Evolutionary conservation across 2,797 vertebrate species (phyloP).

Genomic region (Eurystomus glaucurus): DNA sequence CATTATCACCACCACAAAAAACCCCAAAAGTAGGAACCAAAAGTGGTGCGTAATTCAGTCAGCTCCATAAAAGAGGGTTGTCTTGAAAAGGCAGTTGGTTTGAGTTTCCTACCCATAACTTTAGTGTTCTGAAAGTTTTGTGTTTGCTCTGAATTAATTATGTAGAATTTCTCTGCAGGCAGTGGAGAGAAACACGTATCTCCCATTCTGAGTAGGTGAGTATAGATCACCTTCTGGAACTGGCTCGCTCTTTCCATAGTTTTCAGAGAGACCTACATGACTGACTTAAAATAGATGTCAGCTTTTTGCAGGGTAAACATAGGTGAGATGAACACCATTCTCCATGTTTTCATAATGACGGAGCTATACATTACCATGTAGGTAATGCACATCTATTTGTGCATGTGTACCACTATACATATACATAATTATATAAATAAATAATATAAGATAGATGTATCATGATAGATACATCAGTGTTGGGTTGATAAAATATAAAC

Average conservation of each 20-base stretch:
- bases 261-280: not conserved
- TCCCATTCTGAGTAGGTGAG: not conserved
- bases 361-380: fast-evolving
- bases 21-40: not conserved
- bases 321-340: not conserved
- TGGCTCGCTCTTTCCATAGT: not conserved
- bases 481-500: not conserved
- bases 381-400: not conserved
- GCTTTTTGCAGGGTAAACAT: not conserved
- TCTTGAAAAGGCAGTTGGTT: not conserved
- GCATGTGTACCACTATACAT: not conserved
- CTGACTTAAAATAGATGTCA: not conserved
- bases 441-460: not conserved
- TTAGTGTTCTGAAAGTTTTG: not conserved
- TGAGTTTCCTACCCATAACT: conserved; percentile 28
- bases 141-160: conserved; percentile 10
- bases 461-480: not conserved
- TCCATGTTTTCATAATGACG: not conserved
- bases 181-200: not conserved
- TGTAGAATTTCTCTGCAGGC: not conserved
- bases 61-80: not conserved
- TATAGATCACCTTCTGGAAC: not conserved
- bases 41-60: not conserved
- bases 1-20: conserved; percentile 41
- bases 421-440: not conserved